phyloP scores from a whole-genome alignment of 1,140 invertebrate species.

The Neotoxoptera formosana region DNA sequence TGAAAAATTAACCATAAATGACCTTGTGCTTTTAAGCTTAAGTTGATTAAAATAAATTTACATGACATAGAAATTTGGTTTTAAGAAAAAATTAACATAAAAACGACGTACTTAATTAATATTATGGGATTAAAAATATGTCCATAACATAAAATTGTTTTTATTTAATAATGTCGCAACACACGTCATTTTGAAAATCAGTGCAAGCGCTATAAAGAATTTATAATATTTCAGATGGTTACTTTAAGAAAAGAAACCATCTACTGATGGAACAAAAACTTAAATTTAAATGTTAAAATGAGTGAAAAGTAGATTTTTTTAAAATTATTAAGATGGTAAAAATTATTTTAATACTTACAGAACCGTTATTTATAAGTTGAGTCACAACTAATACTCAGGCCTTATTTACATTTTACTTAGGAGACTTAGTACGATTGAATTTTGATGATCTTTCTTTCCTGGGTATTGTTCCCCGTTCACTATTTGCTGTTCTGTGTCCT shows the following conservation, averaged over 20 bases:
- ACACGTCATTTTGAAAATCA: not conserved
- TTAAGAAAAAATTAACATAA: not conserved
- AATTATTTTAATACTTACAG: slow-evolving; percentile 24
- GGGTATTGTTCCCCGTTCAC: slow-evolving; percentile 46
- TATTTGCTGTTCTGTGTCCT: slow-evolving; percentile 41
- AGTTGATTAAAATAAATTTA: not conserved
- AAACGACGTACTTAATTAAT: not conserved
- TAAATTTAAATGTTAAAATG: not conserved
- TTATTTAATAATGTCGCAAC: not conserved
- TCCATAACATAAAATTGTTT: not conserved
- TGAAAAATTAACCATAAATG: slow-evolving; percentile 50
- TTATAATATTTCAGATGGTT: not conserved
- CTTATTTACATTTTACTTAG: slow-evolving; percentile 41
- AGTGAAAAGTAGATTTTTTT: not conserved
- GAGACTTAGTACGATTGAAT: slow-evolving; percentile 52
- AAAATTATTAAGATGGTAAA: not conserved
- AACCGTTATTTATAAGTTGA: not conserved
- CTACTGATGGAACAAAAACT: not conserved
- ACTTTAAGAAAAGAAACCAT: not conserved
- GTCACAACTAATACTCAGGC: slow-evolving; percentile 1
- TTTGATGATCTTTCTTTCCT: slow-evolving; percentile 39
- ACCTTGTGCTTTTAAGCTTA: not conserved
- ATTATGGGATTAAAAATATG: not conserved
- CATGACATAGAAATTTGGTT: not conserved
- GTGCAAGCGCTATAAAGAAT: not conserved